Percentiles rank a stretch among this genome's conserved stretches.
Evolutionary conservation across 1,140 invertebrate species (phyloP).

Genomic region (Anastrepha obliqua): DNA sequence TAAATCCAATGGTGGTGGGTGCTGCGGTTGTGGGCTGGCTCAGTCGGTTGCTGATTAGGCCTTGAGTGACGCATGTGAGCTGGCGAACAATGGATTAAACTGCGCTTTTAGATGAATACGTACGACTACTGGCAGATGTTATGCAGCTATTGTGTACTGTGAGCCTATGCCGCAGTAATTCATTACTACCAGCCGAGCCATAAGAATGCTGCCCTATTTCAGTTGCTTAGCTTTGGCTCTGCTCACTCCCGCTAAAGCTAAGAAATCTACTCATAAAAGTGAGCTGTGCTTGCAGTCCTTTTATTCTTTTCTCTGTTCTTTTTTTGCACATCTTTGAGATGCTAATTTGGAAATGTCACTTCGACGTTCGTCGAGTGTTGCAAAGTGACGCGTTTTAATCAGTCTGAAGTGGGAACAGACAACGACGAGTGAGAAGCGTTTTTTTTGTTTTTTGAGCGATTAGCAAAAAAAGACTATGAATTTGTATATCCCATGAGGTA

Average conservation of each 20-base stretch:
- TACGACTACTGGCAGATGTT: background rate
- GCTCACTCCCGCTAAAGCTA: no score
- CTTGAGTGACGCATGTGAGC: conserved; percentile 47
- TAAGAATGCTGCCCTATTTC: no score
- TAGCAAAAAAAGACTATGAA: background rate
- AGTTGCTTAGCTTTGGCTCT: no score
- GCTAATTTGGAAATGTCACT: background rate
- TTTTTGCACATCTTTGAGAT: background rate
- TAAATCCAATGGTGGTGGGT: background rate
- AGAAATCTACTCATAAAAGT: no score
- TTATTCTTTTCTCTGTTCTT: no score
- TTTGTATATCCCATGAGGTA: background rate
- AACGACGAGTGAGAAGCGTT: background rate
- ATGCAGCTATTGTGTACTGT: background rate
- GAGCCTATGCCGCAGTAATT: background rate
- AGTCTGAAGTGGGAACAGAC: conserved; percentile 12
- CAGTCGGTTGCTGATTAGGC: conserved; percentile 10
- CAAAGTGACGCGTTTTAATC: conserved; percentile 12
- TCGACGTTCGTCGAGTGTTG: background rate
- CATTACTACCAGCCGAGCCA: background rate
- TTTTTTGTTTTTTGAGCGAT: background rate
- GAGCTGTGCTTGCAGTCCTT: no score
- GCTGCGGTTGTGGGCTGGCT: background rate
- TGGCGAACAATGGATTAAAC: background rate
- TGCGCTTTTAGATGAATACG: background rate